These are phyloP conservation scores for Agriopis leucophaearia DNA, from an alignment of 2,888 invertebrate genomes.

Conservation along the genomic window DNA sequence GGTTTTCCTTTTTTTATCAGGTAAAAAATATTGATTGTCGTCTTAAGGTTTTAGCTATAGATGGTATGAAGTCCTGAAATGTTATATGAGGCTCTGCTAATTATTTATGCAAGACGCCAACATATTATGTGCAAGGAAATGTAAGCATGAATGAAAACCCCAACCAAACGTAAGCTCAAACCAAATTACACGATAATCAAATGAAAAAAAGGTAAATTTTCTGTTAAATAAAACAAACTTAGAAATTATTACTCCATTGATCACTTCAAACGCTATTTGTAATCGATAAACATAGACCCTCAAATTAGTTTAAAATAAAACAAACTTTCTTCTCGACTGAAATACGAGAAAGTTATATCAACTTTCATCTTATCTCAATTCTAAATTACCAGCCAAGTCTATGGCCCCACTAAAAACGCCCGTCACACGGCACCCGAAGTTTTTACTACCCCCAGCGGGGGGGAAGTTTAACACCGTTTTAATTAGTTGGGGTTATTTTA, in stretches of 20 bases:
- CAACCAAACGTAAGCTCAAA: no score
- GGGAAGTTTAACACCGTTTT: constrained; percentile 66
- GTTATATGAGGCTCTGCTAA: no score
- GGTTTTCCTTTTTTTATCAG: no score
- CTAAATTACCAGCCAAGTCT: constrained; percentile 23
- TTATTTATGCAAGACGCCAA: no score
- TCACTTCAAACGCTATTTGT: neutral
- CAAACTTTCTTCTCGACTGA: neutral
- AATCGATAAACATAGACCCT: neutral
- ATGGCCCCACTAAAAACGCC: constrained; percentile 43
- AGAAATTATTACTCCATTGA: neutral
- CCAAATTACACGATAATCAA: no score
- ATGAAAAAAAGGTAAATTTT: neutral
- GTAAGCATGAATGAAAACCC: no score
- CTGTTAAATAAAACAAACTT: neutral
- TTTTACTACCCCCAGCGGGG: constrained; percentile 64
- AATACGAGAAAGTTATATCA: constrained; percentile 2
- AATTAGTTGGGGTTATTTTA: constrained; percentile 67
- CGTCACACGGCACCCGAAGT: constrained; percentile 54
- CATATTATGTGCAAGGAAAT: no score
- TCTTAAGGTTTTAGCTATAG: no score
- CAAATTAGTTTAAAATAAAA: neutral
- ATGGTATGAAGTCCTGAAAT: no score
- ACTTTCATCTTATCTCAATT: neutral
- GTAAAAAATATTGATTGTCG: no score